Evolutionary conservation across 2,797 vertebrate genomes (phyloP).

Genomic region (Scleropages formosus): DNA sequence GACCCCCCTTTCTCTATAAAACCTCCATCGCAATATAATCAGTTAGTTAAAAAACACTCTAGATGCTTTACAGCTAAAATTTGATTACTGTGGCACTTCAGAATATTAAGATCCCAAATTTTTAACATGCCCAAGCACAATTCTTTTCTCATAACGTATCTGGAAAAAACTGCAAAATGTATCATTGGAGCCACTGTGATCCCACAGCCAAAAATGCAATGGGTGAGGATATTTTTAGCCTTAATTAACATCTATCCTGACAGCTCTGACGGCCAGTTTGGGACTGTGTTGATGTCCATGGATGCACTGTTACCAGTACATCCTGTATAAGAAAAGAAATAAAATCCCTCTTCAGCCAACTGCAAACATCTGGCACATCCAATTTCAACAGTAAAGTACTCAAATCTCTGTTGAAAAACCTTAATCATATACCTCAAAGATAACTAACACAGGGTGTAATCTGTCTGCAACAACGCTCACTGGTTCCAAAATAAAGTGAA

Average conservation of each 20-base stretch:
- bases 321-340: no score
- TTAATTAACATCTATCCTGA: not conserved
- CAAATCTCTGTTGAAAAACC: no score
- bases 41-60: constrained; percentile 66
- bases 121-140: not conserved
- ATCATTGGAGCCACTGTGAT: not conserved
- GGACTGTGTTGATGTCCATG: no score
- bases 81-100: constrained; percentile 49
- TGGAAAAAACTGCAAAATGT: not conserved
- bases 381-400: no score
- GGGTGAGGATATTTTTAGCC: no score
- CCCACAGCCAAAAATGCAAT: not conserved
- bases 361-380: no score
- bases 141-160: not conserved
- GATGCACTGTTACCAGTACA: no score
- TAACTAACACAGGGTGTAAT: no score
- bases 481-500: no score
- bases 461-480: no score
- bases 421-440: no score
- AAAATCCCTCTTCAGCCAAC: no score
- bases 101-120: constrained; percentile 23
- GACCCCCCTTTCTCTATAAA: constrained; percentile 73
- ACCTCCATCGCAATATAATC: constrained; percentile 70
- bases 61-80: constrained; percentile 68
- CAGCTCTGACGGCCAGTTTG: not conserved